Evolutionary conservation across 1,140 invertebrate species (phyloP).

Genomic region (Riptortus pedestris): DNA sequence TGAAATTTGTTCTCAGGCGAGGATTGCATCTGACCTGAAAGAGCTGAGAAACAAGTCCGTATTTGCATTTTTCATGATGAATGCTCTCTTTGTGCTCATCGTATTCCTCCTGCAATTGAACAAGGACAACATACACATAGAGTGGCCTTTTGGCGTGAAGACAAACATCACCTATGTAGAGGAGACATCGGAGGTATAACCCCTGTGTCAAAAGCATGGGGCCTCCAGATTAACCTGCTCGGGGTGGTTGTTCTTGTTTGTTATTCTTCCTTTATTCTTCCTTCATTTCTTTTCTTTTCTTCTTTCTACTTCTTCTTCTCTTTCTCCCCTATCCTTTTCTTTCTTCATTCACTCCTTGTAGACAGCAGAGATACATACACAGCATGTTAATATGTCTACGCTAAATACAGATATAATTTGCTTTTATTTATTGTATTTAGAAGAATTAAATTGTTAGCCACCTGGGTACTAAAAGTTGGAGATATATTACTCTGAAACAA

Average conservation of each 20-base stretch:
- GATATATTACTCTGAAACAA: too few species aligned
- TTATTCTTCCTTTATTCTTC: neutral
- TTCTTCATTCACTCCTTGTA: conserved; percentile 1
- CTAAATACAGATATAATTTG: neutral
- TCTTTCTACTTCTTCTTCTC: conserved; percentile 24
- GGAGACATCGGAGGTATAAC: conserved; percentile 71
- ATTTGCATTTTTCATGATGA: conserved; percentile 98
- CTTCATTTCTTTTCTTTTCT: conserved; percentile 12
- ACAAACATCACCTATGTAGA: conserved; percentile 87
- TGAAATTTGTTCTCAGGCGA: conserved; percentile 51
- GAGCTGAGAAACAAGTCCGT: conserved; percentile 92
- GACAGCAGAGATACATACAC: conserved; percentile 6
- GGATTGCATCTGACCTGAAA: conserved; percentile 76
- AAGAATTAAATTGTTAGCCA: too few species aligned
- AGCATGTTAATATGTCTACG: neutral
- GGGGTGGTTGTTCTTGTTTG: conserved; percentile 16
- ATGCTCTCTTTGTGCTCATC: conserved; percentile 96
- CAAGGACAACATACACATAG: conserved; percentile 89
- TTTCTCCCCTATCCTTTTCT: neutral
- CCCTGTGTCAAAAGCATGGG: conserved; percentile 15
- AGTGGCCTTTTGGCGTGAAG: conserved; percentile 88
- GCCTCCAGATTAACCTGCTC: conserved; percentile 23
- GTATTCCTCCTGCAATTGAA: conserved; percentile 96
- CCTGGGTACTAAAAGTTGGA: too few species aligned
- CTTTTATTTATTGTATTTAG: too few species aligned